phyloP scores from a whole-genome alignment of 2,888 invertebrate genomes.

The Metopia argyrocephala region DNA sequence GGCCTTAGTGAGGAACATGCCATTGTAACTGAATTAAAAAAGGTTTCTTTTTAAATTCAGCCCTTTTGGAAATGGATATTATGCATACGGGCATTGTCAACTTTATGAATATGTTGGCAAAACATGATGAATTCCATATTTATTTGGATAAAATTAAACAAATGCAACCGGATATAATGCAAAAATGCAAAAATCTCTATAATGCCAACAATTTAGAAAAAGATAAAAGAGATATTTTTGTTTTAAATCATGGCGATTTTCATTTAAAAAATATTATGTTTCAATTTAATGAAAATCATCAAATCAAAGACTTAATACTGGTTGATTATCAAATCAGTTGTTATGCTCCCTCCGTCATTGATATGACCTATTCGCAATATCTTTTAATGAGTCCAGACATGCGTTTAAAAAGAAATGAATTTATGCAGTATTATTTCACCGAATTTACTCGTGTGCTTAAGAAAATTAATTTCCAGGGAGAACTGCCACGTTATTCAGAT shows the following conservation, averaged over 20 bases:
- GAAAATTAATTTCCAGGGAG: slow-evolving; percentile 55
- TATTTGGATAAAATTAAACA: slow-evolving; percentile 65
- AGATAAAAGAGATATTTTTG: slow-evolving; percentile 50
- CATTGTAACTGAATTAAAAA: slow-evolving; percentile 7
- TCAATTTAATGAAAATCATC: slow-evolving; percentile 13
- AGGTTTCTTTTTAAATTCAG: neutral
- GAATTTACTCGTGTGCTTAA: slow-evolving; percentile 54
- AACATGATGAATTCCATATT: slow-evolving; percentile 41
- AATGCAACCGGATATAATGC: slow-evolving; percentile 44
- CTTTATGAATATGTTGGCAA: slow-evolving; percentile 63
- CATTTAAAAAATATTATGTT: slow-evolving; percentile 3
- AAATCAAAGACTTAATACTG: slow-evolving; percentile 26
- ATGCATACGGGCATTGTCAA: slow-evolving; percentile 54
- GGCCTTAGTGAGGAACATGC: slow-evolving; percentile 13
- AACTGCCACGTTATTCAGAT: slow-evolving; percentile 57
- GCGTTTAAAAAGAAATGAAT: slow-evolving; percentile 47
- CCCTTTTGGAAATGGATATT: slow-evolving; percentile 31
- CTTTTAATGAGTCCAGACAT: slow-evolving; percentile 52
- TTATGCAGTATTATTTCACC: slow-evolving; percentile 58
- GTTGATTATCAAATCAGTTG: slow-evolving; percentile 59
- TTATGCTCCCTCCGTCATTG: slow-evolving; percentile 59
- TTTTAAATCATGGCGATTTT: slow-evolving; percentile 70
- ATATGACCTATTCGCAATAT: slow-evolving; percentile 55
- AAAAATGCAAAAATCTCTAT: slow-evolving; percentile 28
- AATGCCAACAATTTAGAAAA: neutral